Evolutionary conservation across 2,888 invertebrate genomes (phyloP).

Genomic region (Pyrrhosoma nymphula): DNA sequence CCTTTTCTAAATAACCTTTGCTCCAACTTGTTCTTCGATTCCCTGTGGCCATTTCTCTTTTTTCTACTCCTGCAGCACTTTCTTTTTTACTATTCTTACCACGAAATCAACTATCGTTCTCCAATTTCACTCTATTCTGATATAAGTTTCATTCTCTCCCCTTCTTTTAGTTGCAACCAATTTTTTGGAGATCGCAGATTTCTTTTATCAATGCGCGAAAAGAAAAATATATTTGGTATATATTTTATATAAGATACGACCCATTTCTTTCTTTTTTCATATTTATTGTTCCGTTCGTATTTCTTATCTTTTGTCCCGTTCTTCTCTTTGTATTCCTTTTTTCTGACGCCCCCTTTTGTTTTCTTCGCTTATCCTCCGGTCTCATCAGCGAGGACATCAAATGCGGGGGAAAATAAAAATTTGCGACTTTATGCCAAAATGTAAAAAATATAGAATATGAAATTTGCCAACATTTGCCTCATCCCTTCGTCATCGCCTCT

Average conservation of each 20-base stretch:
- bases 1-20: not conserved
- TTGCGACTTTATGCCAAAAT: not conserved
- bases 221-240: not conserved
- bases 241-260: too few relatives aligned
- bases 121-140: not conserved
- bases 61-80: not conserved
- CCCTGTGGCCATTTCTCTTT: not conserved
- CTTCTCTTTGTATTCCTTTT: not conserved
- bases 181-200: not conserved
- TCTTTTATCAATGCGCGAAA: not conserved
- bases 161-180: not conserved
- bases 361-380: not conserved
- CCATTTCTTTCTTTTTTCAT: not conserved
- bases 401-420: not conserved
- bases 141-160: not conserved
- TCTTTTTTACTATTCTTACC: not conserved
- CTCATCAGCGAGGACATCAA: not conserved
- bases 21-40: not conserved
- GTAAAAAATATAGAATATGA: not conserved
- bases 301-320: not conserved
- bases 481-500: not conserved
- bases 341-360: not conserved
- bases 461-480: not conserved
- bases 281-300: not conserved
- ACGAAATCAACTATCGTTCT: not conserved